Conservation (phyloP, 92 coral and sea anemone species). For the Metridium senile region DNA sequence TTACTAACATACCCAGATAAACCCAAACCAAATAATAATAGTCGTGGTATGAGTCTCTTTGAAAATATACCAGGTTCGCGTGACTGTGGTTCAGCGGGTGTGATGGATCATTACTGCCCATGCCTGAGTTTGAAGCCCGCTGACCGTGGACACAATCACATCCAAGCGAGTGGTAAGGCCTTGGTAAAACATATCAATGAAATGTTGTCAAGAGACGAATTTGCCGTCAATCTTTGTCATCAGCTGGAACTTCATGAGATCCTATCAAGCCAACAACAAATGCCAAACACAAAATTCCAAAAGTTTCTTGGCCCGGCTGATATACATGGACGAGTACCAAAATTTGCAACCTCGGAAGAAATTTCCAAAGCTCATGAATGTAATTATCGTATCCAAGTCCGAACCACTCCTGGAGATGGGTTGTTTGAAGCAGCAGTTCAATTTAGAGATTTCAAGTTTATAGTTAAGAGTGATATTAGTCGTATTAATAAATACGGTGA, state of each 20-base stretch:
- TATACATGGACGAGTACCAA: slow-evolving; percentile 80
- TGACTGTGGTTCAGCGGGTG: slow-evolving; percentile 75
- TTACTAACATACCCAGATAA: slow-evolving; percentile 67
- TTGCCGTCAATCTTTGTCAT: slow-evolving; percentile 55
- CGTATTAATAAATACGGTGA: slow-evolving; percentile 91
- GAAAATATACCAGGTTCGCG: slow-evolving; percentile 62
- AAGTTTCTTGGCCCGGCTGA: slow-evolving; percentile 79
- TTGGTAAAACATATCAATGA: slow-evolving; percentile 72
- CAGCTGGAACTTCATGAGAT: slow-evolving; percentile 61
- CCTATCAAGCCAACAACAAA: slow-evolving; percentile 71
- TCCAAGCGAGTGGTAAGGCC: slow-evolving; percentile 56
- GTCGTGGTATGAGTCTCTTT: slow-evolving; percentile 71
- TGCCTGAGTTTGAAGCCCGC: slow-evolving; percentile 73
- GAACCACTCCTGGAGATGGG: slow-evolving; percentile 80
- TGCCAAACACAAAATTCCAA: slow-evolving; percentile 66
- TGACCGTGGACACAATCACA: slow-evolving; percentile 58
- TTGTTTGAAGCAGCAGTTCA: slow-evolving; percentile 78
- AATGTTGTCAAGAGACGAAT: slow-evolving; percentile 54
- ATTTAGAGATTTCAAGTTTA: slow-evolving; percentile 49
- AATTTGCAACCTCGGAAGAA: slow-evolving; percentile 57
- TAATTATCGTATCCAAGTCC: slow-evolving; percentile 73
- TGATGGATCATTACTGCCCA: slow-evolving; percentile 95
- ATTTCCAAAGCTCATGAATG: slow-evolving; percentile 51
- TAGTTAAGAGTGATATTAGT: slow-evolving; percentile 73
- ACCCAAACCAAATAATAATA: slow-evolving; percentile 30